Evolutionary conservation across 2,797 vertebrate genomes (phyloP).

Genomic region (Micrastur ruficollis): DNA sequence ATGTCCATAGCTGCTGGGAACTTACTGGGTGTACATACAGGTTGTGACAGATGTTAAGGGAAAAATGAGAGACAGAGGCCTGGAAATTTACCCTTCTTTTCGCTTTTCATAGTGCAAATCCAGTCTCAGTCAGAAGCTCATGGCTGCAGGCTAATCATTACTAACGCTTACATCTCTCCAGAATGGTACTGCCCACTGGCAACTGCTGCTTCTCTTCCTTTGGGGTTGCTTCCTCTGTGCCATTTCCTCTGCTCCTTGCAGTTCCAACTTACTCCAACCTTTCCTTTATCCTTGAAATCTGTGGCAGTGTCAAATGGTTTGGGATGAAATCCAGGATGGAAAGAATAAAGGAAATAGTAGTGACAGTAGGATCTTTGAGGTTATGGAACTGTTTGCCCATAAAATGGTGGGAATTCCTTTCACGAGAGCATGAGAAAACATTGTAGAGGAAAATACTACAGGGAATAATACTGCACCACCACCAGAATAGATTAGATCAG

Average conservation of each 20-base stretch:
- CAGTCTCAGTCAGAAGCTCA: neutral
- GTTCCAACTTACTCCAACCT: neutral
- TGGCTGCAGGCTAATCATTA: neutral
- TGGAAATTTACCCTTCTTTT: neutral
- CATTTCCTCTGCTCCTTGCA: neutral
- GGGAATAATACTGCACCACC: neutral
- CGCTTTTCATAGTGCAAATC: neutral
- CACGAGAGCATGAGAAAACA: neutral
- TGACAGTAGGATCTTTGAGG: neutral
- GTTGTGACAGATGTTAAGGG: neutral
- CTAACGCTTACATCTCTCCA: neutral
- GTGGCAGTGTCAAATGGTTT: neutral
- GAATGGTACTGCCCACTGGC: neutral
- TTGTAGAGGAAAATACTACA: neutral
- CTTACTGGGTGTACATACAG: neutral
- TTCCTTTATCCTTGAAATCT: neutral
- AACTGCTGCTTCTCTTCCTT: neutral
- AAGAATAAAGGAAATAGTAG: neutral
- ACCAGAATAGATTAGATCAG: neutral
- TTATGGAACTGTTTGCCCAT: neutral
- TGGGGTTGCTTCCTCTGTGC: neutral
- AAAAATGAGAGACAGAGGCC: neutral
- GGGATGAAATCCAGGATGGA: neutral
- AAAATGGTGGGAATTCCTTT: neutral
- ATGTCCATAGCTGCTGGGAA: neutral